Base-by-base conservation (phyloP, 1,140 invertebrate species). In the Sogatella furcifera region DNA sequence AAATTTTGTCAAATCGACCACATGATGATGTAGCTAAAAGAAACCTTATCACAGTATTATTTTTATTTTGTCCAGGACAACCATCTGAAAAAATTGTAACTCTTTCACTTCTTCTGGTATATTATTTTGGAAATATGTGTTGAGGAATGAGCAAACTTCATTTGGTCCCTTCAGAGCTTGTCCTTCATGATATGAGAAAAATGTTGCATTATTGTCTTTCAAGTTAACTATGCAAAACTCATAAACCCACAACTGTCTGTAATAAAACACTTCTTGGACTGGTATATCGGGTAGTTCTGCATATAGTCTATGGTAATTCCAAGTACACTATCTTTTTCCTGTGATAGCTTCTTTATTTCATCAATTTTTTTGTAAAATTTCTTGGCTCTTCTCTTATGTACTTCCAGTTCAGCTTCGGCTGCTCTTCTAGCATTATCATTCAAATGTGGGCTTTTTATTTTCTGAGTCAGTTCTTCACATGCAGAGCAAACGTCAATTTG, bases 311-410 rank as follows among this genome's bases (percentile, higher is more conserved):
- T 55, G 21, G 24, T 28, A 17, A 62, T 43, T 57, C 52, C 59
- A 14, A 66, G 21, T 38, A 57, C 59, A 28, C 57, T 44, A 42
- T 55, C 15, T 55, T 58, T 15, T 60, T 66, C 57, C 34, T 61
- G 62, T 13, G 56, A 58, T 65, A 52, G 64, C 60, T 58, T 52
- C 59, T 63, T 54, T 59, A 64, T 57, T 64, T 60, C 53, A 46
- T 67, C 62, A 61, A 64, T 62, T 61, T 65, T 58, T 34, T 69
- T 57, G 66, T 69, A 67, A 68, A 69, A 60, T 66, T 70, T 63
- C 62, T 65, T 59, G 52, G 54, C 46, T 52, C 49, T 55, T 28
- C 60, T 8, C 44, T 69, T 68, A 66, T 58, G 66, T 62, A 63
- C 65, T 57, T 55, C 44, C 59, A 63, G 69, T 68, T 71, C 64